Base-by-base conservation (phyloP, 1,140 invertebrate species). In the Caenorhabditis brenneri region DNA sequence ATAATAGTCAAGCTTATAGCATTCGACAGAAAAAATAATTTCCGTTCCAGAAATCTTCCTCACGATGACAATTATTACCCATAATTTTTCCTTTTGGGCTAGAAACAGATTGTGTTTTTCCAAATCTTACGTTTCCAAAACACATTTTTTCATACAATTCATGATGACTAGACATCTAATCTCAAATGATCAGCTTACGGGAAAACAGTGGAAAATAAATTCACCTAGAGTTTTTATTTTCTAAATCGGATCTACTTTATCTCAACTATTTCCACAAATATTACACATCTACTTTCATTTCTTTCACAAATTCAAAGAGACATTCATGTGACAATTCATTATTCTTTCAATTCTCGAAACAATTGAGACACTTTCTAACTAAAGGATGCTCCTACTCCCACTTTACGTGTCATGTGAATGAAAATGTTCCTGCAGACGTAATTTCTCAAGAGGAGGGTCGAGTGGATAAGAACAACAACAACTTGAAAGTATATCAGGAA, bases 301-400 rank as follows among this genome's bases (percentile, higher is more conserved):
- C 10, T 55, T 55, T n/a, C 10, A 55, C 24, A 55, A 55, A 27
- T 16, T 65, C 4, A 16, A 65, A 19, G 2, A 65, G 22, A 65
- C 7, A 33, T 65, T 15, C 36, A 74, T 24, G 22, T 74, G 36
- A 74, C 36, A 42, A n/a, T 39, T 36, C 15, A 39, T 65, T 39
- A 65, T 65, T 22, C n/a, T 65, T n/a, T 65, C 58, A 42, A 46
- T n/a, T 74, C 65, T 74, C 36, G 36, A 74, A 74, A 74, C 65
- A 74, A 74, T 74, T 24, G 65, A 42, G 65, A 74, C 65, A 65
- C 58, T 33, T 65, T 65, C 7, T 55, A 4, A 65, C 53, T 55
- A 55, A 55, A 65, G 31, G 33, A 65, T 65, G 58, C 31, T 65
- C 49, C 49, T 51, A n/a, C 49, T 51, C 53, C 53, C 24, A 55